These are phyloP conservation scores for Neofelis nebulosa DNA, from an alignment of 2,113 vertebrate genomes.

Conservation along the genomic window DNA sequence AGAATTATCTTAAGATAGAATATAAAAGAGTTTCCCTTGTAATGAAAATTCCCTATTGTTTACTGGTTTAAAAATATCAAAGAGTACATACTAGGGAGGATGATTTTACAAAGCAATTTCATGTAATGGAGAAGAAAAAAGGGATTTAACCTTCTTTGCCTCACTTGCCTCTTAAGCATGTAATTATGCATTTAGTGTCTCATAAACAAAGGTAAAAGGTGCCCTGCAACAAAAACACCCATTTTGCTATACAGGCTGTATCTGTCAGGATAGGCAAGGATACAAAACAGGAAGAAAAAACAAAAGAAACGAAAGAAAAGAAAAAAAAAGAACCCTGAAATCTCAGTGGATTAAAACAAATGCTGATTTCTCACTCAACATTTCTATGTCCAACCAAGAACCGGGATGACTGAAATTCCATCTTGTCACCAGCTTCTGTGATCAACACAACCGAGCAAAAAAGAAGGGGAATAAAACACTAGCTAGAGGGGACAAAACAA, in stretches of 20 bases:
- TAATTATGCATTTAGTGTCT: slow-evolving; percentile 30
- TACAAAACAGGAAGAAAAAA: background rate
- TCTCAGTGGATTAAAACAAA: slow-evolving; percentile 20
- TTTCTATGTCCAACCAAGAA: background rate
- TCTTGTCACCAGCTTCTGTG: background rate
- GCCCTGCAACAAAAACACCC: slow-evolving; percentile 6
- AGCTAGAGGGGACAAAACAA: background rate
- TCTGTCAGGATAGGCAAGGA: background rate
- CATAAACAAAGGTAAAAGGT: slow-evolving; percentile 33
- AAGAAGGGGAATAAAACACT: background rate
- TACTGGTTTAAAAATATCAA: slow-evolving; percentile 41
- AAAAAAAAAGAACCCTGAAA: background rate
- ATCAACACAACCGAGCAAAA: background rate
- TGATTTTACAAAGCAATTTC: slow-evolving; percentile 49
- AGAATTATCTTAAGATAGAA: slow-evolving; percentile 50
- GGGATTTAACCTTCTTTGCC: background rate
- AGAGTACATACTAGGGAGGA: background rate
- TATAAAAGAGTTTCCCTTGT: background rate
- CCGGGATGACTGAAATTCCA: slow-evolving; percentile 1
- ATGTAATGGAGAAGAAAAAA: background rate
- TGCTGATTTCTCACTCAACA: background rate
- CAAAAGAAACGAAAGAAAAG: background rate
- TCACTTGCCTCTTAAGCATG: slow-evolving; percentile 12
- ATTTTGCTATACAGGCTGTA: background rate
- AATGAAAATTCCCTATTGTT: slow-evolving; percentile 42